Evolutionary conservation across 2,113 vertebrate genomes (phyloP), one percentile per base, ranked within the genome.

Genomic region (Syngnathoides biaculeatus): DNA sequence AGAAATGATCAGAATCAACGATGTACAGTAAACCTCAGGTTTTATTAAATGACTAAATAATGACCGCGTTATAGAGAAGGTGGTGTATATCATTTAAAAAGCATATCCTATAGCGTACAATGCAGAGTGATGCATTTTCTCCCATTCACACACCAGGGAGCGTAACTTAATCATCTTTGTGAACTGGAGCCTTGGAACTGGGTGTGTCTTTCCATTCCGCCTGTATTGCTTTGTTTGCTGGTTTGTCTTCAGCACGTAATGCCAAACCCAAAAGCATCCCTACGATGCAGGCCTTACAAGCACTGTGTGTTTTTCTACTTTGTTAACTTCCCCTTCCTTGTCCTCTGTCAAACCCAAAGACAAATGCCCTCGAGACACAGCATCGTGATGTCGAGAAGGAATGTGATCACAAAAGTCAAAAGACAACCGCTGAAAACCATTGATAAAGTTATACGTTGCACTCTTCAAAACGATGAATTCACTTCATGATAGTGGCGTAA

Each of bases 151-250:
- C 50, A 24, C 57, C 14, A 38, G 55, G 50, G 64, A 75, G 55
- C 55, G 67, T 30, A 40, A 35, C 39, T 56, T 40, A 57, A 20
- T 78, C 72, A 78, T 64, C 1, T 45, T 40, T 47, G 39, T 71
- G 38, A 65, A 53, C 55, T 39, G 42, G 30, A 48, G 56, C 55
- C 22, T 62, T 45, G 24, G 8, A 62, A 2, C 56, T 45, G 38
- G 47, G 59, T 66, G 71, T 8, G 0, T 69, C 27, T 27, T 30
- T 63, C 48, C 68, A 26, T 55, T 48, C 38, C 20, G 26, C 53
- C 19, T 10, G 53, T 30, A 12, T 55, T 40, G 19, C 24, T 42
- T 27, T 53, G 20, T 42, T 39, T 63, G 24, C 24, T 14, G 27
- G 45, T 75, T 26, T 48, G 27, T 39, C 48, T 52, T 30, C 4